These are phyloP conservation scores for Nannobrachium achirus DNA, from an alignment of 2,113 vertebrate genomes.

Conservation along the genomic window DNA sequence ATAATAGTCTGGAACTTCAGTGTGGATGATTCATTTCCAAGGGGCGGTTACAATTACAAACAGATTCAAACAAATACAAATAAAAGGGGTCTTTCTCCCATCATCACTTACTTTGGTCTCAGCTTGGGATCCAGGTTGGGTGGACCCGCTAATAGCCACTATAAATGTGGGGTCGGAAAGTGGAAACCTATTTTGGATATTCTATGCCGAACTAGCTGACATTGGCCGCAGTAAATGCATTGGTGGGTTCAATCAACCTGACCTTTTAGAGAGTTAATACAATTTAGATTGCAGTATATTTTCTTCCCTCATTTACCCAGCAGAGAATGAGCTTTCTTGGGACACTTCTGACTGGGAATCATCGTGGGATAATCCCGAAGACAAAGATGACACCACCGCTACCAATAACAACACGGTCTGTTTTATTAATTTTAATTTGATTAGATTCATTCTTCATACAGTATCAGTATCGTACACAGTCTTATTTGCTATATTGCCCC, in stretches of 20 bases:
- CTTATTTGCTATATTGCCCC: too few relatives aligned
- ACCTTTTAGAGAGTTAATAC: neutral
- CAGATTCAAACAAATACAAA: too few relatives aligned
- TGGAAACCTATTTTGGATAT: too few relatives aligned
- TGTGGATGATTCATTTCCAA: too few relatives aligned
- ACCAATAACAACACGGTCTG: constrained; percentile 48
- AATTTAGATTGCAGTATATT: too few relatives aligned
- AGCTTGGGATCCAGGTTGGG: neutral
- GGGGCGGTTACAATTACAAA: too few relatives aligned
- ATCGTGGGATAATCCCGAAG: constrained; percentile 68
- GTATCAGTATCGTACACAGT: too few relatives aligned
- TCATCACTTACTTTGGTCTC: neutral
- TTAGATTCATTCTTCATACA: neutral
- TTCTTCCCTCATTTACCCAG: neutral
- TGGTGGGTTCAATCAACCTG: neutral
- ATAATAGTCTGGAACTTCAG: too few relatives aligned
- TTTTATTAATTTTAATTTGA: neutral
- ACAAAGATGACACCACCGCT: constrained; percentile 54
- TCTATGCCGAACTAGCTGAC: too few relatives aligned
- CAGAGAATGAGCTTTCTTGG: constrained; percentile 78
- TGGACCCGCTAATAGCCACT: too few relatives aligned
- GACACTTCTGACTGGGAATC: constrained; percentile 80
- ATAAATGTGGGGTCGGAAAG: too few relatives aligned
- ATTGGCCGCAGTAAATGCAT: too few relatives aligned
- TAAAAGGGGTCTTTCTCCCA: neutral